Conservation (phyloP, 2,888 invertebrate genomes). For the Rotaria sp. region DNA sequence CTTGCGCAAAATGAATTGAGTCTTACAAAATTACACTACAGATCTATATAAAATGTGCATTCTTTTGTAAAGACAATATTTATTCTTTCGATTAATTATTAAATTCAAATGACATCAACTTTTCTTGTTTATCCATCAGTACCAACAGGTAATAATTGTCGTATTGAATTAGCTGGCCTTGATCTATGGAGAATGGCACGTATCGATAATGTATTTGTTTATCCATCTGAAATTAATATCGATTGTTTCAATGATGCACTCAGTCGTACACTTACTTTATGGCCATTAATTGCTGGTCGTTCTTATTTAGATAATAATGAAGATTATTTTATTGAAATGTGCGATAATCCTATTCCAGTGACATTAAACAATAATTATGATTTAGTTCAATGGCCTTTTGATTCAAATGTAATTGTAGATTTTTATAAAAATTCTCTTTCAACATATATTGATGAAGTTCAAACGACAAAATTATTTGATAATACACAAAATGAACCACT, state of each 20-base stretch:
- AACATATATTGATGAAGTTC: neutral
- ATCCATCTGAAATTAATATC: neutral
- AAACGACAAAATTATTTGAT: neutral
- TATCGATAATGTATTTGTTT: conserved; percentile 7
- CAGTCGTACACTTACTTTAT: neutral
- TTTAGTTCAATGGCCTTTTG: neutral
- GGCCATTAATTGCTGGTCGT: conserved; percentile 4
- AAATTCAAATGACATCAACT: neutral
- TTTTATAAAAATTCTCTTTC: neutral
- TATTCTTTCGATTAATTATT: no score
- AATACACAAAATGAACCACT: neutral
- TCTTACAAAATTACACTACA: no score
- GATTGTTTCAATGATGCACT: neutral
- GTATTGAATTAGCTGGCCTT: neutral
- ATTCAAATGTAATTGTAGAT: neutral
- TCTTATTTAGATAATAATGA: neutral
- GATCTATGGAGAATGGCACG: neutral
- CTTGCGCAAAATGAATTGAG: no score
- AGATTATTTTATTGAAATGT: conserved; percentile 16
- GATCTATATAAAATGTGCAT: no score
- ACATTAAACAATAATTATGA: neutral
- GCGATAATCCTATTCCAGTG: neutral
- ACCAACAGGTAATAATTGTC: neutral
- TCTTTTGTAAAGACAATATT: no score
- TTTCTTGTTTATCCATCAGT: neutral